phyloP scores from a whole-genome alignment of 2,113 vertebrate genomes.

The Nerophis ophidion region DNA sequence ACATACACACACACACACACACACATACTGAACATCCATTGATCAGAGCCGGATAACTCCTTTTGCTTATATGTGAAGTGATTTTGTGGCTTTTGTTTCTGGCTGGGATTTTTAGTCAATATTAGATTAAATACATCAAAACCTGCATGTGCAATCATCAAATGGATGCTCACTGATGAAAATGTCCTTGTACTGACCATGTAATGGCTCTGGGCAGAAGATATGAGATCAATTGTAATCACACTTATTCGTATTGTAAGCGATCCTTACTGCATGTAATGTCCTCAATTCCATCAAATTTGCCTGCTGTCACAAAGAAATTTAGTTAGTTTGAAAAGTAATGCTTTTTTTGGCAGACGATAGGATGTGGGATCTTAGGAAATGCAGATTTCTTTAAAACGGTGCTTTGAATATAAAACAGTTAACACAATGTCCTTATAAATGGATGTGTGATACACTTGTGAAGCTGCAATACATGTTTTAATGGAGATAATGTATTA shows the following conservation, averaged over 20 bases:
- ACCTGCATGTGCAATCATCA: conserved; percentile 22
- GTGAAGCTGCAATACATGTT: too few species aligned
- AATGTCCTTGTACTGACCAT: conserved; percentile 5
- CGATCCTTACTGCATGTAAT: background rate
- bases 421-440: too few species aligned
- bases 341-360: background rate
- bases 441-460: too few species aligned
- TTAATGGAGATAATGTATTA: too few species aligned
- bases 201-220: conserved; percentile 6
- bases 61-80: conserved; percentile 1
- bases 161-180: conserved; percentile 9
- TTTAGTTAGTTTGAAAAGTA: background rate
- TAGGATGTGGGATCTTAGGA: background rate
- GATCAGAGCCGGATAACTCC: background rate
- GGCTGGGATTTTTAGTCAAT: background rate
- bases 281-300: background rate
- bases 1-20: too few species aligned
- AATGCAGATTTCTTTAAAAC: too few species aligned
- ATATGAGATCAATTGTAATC: conserved; percentile 12
- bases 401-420: too few species aligned
- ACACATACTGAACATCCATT: background rate
- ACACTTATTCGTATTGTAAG: background rate
- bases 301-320: background rate
- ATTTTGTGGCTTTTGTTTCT: conserved; percentile 3
- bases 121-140: conserved; percentile 2